A percentile compares a stretch with the other conserved stretches of the same genome.
Conservation (phyloP, 1,140 invertebrate genomes). For the Ctenoplectra terminalis region DNA sequence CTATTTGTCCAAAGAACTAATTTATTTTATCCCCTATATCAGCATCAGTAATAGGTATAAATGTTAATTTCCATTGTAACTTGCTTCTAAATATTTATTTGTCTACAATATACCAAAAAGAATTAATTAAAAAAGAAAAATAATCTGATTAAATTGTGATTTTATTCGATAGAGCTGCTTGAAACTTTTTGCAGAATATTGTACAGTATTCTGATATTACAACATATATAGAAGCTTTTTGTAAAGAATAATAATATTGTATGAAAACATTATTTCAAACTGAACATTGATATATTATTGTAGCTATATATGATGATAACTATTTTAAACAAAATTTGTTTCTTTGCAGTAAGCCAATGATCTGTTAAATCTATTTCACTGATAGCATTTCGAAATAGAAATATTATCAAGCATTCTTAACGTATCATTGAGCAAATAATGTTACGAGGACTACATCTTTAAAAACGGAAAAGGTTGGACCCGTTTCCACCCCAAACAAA, state of each 20-base stretch:
- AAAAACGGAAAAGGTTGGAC: neutral
- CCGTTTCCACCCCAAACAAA: neutral
- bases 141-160: no score
- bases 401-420: conserved; percentile 43
- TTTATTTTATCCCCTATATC: no score
- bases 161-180: no score
- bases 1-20: no score
- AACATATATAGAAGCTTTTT: neutral
- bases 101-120: no score
- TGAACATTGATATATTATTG: neutral
- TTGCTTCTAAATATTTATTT: no score
- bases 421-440: conserved; percentile 52
- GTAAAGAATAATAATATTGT: neutral
- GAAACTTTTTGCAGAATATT: no score
- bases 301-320: neutral
- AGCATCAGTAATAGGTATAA: no score
- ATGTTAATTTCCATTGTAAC: no score
- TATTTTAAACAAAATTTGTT: neutral
- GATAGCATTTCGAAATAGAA: conserved; percentile 35
- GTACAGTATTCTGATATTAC: no score
- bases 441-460: neutral
- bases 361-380: neutral
- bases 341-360: neutral
- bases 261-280: neutral
- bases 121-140: no score